These are phyloP conservation scores for Pedetes capensis DNA, from an alignment of 2,113 vertebrate genomes.

Conservation along the genomic window DNA sequence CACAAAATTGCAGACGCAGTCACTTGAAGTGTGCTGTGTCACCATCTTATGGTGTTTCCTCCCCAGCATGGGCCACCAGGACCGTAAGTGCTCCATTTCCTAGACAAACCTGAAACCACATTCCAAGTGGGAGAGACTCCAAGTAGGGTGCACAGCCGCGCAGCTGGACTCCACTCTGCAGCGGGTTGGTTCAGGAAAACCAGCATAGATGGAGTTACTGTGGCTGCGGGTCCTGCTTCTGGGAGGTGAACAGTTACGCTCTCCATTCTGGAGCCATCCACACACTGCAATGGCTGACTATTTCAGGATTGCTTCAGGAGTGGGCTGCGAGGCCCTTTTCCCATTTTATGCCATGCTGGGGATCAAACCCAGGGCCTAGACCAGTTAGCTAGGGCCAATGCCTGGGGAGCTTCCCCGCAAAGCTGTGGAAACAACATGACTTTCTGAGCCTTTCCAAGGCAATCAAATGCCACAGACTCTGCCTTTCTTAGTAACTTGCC, in stretches of 20 bases:
- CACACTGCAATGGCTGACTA: no score
- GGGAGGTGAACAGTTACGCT: neutral
- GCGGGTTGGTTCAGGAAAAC: neutral
- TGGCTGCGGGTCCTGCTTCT: no score
- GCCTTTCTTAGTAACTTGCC: neutral
- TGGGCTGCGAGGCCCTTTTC: no score
- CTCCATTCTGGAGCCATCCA: neutral
- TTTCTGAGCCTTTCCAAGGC: neutral
- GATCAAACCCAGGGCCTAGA: neutral
- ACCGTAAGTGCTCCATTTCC: neutral
- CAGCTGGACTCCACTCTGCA: neutral
- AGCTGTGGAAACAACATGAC: neutral
- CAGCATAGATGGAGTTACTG: neutral
- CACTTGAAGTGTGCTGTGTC: no score
- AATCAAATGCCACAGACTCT: neutral
- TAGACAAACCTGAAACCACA: neutral
- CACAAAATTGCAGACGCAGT: neutral
- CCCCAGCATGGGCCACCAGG: neutral
- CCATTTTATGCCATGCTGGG: no score
- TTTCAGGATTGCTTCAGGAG: no score
- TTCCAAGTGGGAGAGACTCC: neutral
- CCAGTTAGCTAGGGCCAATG: neutral
- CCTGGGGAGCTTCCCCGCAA: neutral
- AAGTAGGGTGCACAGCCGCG: neutral
- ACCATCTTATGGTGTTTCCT: fast-evolving